Evolutionary conservation across 2,113 vertebrate genomes (phyloP).

Genomic region (Lampris megalopsis): DNA sequence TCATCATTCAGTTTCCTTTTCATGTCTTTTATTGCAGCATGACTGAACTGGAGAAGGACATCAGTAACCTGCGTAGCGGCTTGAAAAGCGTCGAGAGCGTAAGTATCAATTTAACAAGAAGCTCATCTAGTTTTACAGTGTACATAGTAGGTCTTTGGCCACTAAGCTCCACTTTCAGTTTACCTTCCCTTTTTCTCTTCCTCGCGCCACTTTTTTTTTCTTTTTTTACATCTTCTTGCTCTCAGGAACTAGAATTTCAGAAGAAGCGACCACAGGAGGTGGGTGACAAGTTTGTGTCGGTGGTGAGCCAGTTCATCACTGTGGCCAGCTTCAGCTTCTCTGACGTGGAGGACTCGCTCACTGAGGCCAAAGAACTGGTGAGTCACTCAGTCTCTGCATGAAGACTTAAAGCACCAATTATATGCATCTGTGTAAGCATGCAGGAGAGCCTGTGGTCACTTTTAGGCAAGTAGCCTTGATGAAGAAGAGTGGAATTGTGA

Average conservation of each 20-base stretch:
- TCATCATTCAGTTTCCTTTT: not conserved
- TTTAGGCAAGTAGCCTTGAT: not conserved
- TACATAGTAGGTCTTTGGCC: not conserved
- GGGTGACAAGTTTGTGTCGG: conserved; percentile 96
- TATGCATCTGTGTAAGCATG: conserved; percentile 2
- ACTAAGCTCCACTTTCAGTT: not conserved
- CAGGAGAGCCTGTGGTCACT: not conserved
- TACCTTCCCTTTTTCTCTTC: not conserved
- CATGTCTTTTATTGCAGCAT: conserved; percentile 83
- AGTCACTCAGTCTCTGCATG: conserved; percentile 49
- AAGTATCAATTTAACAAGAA: conserved; percentile 72
- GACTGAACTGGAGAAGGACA: conserved; percentile 98
- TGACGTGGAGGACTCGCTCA: conserved; percentile 94
- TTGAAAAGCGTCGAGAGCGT: conserved; percentile 94
- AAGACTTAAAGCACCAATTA: not conserved
- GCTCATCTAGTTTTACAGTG: not conserved
- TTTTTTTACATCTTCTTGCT: too few relatives aligned
- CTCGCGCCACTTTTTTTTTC: not conserved
- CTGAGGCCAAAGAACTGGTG: conserved; percentile 96
- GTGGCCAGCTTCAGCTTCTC: conserved; percentile 99
- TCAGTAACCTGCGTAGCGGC: conserved; percentile 91
- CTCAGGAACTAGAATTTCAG: conserved; percentile 95
- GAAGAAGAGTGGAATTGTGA: too few relatives aligned
- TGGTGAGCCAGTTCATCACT: conserved; percentile 98
- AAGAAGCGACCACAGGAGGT: conserved; percentile 86